Percentiles rank a stretch among this genome's conserved stretches.
Conservation (phyloP, 30 jellyfish, hydroid and myxozoan genomes). For the Morbakka virulenta region DNA sequence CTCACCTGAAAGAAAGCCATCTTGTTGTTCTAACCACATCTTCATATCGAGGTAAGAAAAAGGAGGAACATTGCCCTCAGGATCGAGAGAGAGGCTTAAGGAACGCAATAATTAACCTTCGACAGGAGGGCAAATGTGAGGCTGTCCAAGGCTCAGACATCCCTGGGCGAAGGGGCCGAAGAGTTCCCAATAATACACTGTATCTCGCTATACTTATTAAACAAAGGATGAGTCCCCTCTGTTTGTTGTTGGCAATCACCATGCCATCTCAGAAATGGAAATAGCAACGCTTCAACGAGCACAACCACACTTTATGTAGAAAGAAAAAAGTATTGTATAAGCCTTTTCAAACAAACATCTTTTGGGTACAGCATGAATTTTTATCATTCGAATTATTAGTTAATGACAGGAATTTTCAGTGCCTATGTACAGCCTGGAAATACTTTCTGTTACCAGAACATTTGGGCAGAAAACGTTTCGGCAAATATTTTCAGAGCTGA, state of each 20-base stretch:
- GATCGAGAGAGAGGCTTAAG: slow-evolving; percentile 7
- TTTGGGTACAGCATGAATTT: too few relatives aligned
- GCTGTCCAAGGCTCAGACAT: not conserved
- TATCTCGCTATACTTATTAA: too few relatives aligned
- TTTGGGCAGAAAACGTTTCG: too few relatives aligned
- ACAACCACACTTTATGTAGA: not conserved
- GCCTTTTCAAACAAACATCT: not conserved
- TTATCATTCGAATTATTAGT: too few relatives aligned
- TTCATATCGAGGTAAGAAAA: too few relatives aligned
- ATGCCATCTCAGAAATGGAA: not conserved
- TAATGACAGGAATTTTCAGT: too few relatives aligned
- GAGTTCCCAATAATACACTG: not conserved
- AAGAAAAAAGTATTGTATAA: not conserved
- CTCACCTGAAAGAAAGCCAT: slow-evolving; percentile 9
- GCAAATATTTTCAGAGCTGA: too few relatives aligned
- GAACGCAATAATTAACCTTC: not conserved
- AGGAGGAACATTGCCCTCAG: not conserved
- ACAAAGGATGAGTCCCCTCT: too few relatives aligned
- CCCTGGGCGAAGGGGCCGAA: not conserved
- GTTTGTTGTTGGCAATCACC: too few relatives aligned
- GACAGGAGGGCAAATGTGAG: not conserved
- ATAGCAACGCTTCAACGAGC: not conserved
- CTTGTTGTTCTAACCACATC: not conserved
- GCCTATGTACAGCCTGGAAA: too few relatives aligned
- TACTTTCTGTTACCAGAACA: too few relatives aligned